Percentiles rank a stretch among this genome's conserved stretches.
These are phyloP conservation scores for Cossypha heuglini DNA, from an alignment of 2,797 vertebrate genomes.

Conservation along the genomic window DNA sequence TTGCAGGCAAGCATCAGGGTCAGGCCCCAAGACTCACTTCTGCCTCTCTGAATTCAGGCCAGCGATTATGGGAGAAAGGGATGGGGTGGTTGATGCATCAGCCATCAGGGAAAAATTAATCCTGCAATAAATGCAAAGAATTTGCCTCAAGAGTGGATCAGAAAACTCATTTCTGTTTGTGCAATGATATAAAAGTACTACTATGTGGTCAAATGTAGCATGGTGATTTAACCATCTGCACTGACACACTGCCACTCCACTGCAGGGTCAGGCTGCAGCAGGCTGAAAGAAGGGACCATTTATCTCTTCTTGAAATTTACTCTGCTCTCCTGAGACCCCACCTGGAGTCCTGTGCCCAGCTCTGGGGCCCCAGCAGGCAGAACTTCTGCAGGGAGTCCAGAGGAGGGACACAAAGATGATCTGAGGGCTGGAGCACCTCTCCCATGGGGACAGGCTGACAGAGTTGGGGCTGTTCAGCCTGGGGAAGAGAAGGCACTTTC, in stretches of 20 bases:
- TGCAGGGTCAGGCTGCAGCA: not conserved
- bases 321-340: not conserved
- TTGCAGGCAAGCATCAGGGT: not conserved
- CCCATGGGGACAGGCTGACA: not conserved
- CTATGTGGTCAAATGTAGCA: not conserved
- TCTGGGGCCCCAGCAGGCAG: not conserved
- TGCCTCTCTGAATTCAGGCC: not conserved
- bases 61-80: not conserved
- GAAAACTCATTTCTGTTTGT: not conserved
- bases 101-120: not conserved
- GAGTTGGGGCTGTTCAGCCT: not conserved
- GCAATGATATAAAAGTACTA: not conserved
- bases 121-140: not conserved
- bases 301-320: not conserved
- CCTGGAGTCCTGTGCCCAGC: not conserved
- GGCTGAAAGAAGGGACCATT: not conserved
- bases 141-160: not conserved
- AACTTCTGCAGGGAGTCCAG: not conserved
- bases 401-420: not conserved
- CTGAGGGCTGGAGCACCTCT: not conserved
- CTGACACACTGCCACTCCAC: rapidly evolving
- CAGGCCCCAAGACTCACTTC: not conserved
- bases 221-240: not conserved
- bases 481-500: not conserved
- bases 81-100: not conserved